Evolutionary conservation across 2,888 invertebrate species (phyloP).

Genomic region (Plagiodera versicolora): DNA sequence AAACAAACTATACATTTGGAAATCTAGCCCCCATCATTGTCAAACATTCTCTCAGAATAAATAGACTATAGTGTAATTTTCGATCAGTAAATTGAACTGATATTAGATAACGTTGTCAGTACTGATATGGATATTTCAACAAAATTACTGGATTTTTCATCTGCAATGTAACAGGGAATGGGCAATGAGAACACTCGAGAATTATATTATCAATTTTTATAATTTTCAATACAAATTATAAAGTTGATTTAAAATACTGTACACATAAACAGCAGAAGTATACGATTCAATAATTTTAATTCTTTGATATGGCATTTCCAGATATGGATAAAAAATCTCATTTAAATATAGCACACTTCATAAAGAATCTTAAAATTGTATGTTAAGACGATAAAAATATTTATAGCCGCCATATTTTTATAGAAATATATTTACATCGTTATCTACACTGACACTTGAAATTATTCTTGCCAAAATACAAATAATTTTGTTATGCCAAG

Average conservation of each 20-base stretch:
- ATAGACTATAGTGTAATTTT: too few relatives aligned
- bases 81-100: too few relatives aligned
- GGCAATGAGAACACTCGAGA: constrained; percentile 17
- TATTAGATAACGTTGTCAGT: too few relatives aligned
- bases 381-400: constrained; percentile 49
- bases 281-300: constrained; percentile 50
- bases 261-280: constrained; percentile 60
- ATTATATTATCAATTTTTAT: constrained; percentile 55
- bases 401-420: constrained; percentile 51
- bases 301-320: constrained; percentile 55
- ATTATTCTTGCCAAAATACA: constrained; percentile 20
- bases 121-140: too few relatives aligned
- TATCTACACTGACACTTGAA: constrained; percentile 49
- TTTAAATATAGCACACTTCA: constrained; percentile 50
- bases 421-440: constrained; percentile 50
- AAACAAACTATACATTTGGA: too few relatives aligned
- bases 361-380: constrained; percentile 45
- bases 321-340: constrained; percentile 54
- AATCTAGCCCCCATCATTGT: too few relatives aligned
- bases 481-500: constrained; percentile 21
- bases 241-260: constrained; percentile 82
- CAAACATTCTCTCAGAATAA: too few relatives aligned
- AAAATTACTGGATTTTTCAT: too few relatives aligned
- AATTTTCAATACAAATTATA: constrained; percentile 81
- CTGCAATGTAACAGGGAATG: too few relatives aligned